A percentile compares a stretch with the other conserved stretches of the same genome.
Evolutionary conservation across 1,140 invertebrate species (phyloP).

Genomic region (Drosophila sproati): DNA sequence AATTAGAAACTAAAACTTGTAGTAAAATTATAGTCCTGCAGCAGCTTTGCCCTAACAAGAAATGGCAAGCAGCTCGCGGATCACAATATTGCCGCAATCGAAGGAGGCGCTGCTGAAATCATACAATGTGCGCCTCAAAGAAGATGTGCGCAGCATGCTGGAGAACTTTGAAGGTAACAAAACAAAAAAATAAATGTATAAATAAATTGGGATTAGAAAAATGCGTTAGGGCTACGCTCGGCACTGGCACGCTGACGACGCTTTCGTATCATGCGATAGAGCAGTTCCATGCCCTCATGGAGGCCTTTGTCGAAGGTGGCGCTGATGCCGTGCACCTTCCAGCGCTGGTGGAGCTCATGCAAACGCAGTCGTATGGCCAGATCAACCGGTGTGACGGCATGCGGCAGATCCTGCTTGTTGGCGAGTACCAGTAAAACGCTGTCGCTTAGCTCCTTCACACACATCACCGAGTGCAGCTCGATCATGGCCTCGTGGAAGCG

Average conservation of each 20-base stretch:
- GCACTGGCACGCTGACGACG: neutral
- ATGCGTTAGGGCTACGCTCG: neutral
- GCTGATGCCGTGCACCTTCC: constrained; percentile 43
- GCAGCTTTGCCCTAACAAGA: neutral
- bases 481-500: constrained; percentile 26
- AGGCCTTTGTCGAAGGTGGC: constrained; percentile 38
- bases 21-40: constrained; percentile 1
- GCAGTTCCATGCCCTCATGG: constrained; percentile 89
- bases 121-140: constrained; percentile 96
- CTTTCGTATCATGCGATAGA: constrained; percentile 43
- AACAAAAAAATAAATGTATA: neutral
- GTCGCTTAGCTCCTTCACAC: constrained; percentile 22
- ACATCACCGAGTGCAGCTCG: constrained; percentile 29
- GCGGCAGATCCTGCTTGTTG: constrained; percentile 44
- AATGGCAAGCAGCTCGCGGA: constrained; percentile 85
- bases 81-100: constrained; percentile 90
- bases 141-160: constrained; percentile 98
- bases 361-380: constrained; percentile 27
- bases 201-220: neutral
- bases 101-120: constrained; percentile 97
- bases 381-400: constrained; percentile 7
- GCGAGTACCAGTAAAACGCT: constrained; percentile 33
- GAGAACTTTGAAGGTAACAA: constrained; percentile 96
- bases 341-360: constrained; percentile 35
- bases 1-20: constrained; percentile 3